Evolutionary conservation across 2,888 invertebrate genomes (phyloP).

Genomic region (Ctenicera cuprea): DNA sequence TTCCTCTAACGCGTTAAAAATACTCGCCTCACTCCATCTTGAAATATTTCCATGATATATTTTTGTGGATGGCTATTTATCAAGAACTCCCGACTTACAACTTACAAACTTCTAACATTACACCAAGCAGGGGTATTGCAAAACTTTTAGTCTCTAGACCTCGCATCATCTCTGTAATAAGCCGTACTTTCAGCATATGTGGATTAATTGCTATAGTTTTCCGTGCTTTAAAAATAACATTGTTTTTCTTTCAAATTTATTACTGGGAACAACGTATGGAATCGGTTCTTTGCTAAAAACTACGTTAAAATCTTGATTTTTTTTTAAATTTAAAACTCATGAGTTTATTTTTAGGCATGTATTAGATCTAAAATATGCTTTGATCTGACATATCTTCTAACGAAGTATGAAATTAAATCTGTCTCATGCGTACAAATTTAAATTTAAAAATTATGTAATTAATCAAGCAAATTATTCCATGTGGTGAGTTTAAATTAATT

Average conservation of each 20-base stretch:
- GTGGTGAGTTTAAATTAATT: background rate
- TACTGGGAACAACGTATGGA: background rate
- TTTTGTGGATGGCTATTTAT: conserved; percentile 47
- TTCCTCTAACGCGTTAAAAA: conserved; percentile 34
- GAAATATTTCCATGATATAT: conserved; percentile 35
- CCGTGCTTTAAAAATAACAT: conserved; percentile 17
- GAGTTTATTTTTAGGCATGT: no score
- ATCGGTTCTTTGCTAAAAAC: conserved; percentile 6
- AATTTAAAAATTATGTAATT: background rate
- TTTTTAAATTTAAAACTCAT: no score
- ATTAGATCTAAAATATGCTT: no score
- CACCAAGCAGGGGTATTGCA: conserved; percentile 29
- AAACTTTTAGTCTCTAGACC: conserved; percentile 31
- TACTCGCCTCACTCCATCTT: conserved; percentile 29
- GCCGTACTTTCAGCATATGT: conserved; percentile 22
- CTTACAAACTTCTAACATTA: conserved; percentile 43
- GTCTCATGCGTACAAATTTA: no score
- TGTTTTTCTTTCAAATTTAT: conserved; percentile 18
- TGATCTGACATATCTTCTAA: no score
- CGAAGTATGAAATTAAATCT: no score
- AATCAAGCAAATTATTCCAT: conserved; percentile 26
- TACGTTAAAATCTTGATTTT: background rate
- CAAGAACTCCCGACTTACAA: conserved; percentile 42
- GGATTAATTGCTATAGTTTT: conserved; percentile 24
- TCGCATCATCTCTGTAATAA: conserved; percentile 31